phyloP scores from a whole-genome alignment of 2,888 invertebrate species.

The Mylabris sibirica region DNA sequence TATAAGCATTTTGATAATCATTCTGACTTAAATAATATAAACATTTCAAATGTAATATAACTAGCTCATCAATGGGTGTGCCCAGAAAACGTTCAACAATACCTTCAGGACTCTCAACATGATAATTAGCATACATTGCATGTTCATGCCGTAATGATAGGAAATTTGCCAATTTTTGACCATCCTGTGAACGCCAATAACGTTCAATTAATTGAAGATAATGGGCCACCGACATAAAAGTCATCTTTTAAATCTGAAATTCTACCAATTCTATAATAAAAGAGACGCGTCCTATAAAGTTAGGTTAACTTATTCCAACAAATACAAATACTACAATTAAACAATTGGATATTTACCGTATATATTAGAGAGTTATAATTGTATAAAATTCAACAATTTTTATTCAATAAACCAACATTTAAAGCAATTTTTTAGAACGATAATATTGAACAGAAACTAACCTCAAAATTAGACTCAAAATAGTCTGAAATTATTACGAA shows the following conservation, averaged over 20 bases:
- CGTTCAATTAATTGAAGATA: conserved; percentile 65
- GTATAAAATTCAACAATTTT: background rate
- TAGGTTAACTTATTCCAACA: conserved; percentile 22
- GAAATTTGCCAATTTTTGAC: conserved; percentile 66
- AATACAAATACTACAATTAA: background rate
- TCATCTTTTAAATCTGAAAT: conserved; percentile 36
- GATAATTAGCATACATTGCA: conserved; percentile 72
- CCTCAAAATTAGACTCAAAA: background rate
- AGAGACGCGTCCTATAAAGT: conserved; percentile 13
- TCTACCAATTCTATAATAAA: background rate
- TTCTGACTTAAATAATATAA: conserved; percentile 63
- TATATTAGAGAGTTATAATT: background rate
- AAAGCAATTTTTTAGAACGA: background rate
- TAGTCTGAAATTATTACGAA: background rate
- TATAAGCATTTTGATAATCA: conserved; percentile 75
- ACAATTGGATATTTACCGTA: background rate
- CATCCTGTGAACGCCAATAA: conserved; percentile 70
- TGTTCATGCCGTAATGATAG: conserved; percentile 77
- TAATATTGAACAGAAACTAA: background rate
- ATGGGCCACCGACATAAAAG: conserved; percentile 58
- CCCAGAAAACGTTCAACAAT: conserved; percentile 75
- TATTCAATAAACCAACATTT: background rate
- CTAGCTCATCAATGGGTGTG: conserved; percentile 78
- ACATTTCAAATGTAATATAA: conserved; percentile 77
- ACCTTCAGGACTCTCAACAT: conserved; percentile 74